Base-by-base conservation (phyloP, 2,888 invertebrate genomes). In the Exocentrus adspersus region DNA sequence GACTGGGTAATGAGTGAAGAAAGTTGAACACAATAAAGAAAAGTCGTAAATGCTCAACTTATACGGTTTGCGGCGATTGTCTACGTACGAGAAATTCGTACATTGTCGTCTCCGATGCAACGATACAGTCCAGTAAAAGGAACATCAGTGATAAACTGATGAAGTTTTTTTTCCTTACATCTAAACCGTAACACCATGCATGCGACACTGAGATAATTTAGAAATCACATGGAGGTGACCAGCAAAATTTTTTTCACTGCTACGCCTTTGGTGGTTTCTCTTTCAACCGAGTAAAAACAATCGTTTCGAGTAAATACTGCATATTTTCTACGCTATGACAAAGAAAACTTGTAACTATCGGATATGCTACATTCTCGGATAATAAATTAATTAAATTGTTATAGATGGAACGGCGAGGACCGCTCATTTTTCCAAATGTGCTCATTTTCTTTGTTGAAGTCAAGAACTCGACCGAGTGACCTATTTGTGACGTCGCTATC, bases 1-100 rank as follows among this genome's bases (percentile, higher is more conserved):
- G 65, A 66, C 19, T 66, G 65, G 41, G 62, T 57, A 66, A n/a
- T n/a, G n/a, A 54, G 46, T 60, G 62, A 54, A 66, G 65, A 66
- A 66, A 66, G 65, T 66, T 60, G 62, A 59, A 66, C 60, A 66
- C 48, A 62, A 62, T 43, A 60, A 62, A 46, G 52, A 62, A 65
- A 65, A 62, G 62, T 62, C 50, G 30, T 45, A 56, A 24, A n/a
- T 19, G 16, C 19, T 19, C 17, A 14, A n/a, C 48, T 48, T 48
- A 24, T 28, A 24, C 43, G 28, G 12, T 21, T 5, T 5, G 7
- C 24, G 16, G 28, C n/a, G 17, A 41, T 21, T 54, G 24, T 42
- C 43, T 10, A 24, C 10, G n/a, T n/a, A n/a, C 19, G 43, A 24
- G 54, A 43, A 28, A 43, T 53, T 41, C 14, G n/a, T 45, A 4